A percentile compares a stretch with the other conserved stretches of the same genome.
phyloP scores from a whole-genome alignment of 2,113 vertebrate species.

The Promerops cafer region DNA sequence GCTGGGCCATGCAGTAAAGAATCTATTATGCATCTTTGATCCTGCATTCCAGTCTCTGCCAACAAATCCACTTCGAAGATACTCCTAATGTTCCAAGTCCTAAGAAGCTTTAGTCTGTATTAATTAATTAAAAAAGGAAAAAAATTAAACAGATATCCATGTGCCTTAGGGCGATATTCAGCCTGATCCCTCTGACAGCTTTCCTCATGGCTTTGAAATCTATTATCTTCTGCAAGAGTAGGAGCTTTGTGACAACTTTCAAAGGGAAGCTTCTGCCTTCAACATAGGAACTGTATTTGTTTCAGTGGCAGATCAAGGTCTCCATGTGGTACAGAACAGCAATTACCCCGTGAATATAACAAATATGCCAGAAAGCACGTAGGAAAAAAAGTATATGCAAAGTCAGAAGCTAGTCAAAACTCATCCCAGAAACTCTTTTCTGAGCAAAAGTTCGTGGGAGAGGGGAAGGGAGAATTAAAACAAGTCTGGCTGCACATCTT shows the following conservation, averaged over 20 bases:
- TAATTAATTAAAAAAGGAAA: not conserved
- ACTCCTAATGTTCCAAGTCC: not conserved
- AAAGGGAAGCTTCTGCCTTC: not conserved
- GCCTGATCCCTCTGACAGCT: not conserved
- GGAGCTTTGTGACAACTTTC: not conserved
- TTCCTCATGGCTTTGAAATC: not conserved
- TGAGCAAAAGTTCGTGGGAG: not conserved
- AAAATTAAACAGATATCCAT: not conserved
- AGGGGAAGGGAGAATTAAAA: not conserved
- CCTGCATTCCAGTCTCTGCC: not conserved
- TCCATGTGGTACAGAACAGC: not conserved
- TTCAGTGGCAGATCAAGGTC: constrained; percentile 19
- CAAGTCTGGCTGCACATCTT: not conserved
- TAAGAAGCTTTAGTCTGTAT: not conserved
- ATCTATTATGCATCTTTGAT: not conserved
- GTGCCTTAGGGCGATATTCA: not conserved
- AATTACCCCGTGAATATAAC: not conserved
- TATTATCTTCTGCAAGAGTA: not conserved
- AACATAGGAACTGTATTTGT: not conserved
- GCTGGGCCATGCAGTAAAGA: not conserved
- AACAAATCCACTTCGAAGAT: not conserved
- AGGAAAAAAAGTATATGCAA: not conserved
- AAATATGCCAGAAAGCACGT: not conserved
- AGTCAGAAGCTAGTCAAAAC: not conserved
- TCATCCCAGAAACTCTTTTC: not conserved